Evolutionary conservation across 2,888 invertebrate genomes (phyloP).

Genomic region (Priocnemis perturbator): DNA sequence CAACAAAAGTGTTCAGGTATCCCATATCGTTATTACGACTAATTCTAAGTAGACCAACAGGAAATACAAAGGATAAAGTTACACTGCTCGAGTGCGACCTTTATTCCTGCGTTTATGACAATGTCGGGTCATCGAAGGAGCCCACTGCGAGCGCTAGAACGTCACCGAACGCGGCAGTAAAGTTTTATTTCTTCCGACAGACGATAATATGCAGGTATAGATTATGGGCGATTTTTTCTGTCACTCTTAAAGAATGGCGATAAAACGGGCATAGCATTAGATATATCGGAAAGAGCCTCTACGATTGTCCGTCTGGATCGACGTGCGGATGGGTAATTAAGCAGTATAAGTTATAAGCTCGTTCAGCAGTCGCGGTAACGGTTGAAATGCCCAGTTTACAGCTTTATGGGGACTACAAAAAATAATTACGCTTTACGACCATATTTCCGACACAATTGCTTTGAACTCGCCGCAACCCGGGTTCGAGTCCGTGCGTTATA

Average conservation of each 20-base stretch:
- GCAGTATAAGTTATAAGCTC: conserved; percentile 28
- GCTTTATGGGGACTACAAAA: conserved; percentile 51
- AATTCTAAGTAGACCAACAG: conserved; percentile 29
- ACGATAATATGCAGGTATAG: conserved; percentile 17
- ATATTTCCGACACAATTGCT: conserved; percentile 39
- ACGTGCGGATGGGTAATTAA: conserved; percentile 21
- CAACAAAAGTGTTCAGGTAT: too few relatives aligned
- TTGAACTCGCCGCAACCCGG: conserved; percentile 38
- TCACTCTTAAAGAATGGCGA: conserved; percentile 7
- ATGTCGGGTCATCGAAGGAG: conserved; percentile 14
- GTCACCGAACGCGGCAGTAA: conserved; percentile 29
- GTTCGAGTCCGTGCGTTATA: conserved; percentile 15
- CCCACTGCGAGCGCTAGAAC: conserved; percentile 13
- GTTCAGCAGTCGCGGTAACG: neutral
- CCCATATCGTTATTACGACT: neutral
- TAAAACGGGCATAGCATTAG: conserved; percentile 1
- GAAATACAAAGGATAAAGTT: conserved; percentile 23
- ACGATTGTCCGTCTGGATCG: conserved; percentile 22
- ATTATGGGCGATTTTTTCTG: conserved; percentile 23
- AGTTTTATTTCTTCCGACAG: conserved; percentile 22
- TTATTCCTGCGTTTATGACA: conserved; percentile 25
- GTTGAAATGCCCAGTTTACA: conserved; percentile 44
- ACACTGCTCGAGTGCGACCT: conserved; percentile 14
- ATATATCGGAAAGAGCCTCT: conserved; percentile 20
- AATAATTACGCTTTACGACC: conserved; percentile 55